Base-by-base conservation (phyloP, 2,113 vertebrate genomes). In the Pedetes capensis region DNA sequence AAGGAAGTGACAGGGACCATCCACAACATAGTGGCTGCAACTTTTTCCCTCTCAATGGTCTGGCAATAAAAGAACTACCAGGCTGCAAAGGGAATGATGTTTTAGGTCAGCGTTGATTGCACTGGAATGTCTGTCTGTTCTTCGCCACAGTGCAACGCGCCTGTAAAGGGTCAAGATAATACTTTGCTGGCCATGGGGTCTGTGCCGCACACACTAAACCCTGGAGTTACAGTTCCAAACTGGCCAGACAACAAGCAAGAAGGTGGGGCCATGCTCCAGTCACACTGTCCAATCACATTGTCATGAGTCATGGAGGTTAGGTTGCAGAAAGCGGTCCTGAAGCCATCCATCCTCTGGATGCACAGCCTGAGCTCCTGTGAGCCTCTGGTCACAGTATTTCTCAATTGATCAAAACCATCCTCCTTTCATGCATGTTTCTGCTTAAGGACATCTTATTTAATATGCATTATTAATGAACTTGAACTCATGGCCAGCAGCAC, bases 231-330 rank as follows among this genome's bases (percentile, higher is more conserved):
- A 44, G 49, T n/a, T 76, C 47, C 47, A n/a, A 5, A n/a, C 5
- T 29, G n/a, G 49, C 47, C 49, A 20, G 74, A 51, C 51, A 8
- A 51, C n/a, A n/a, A n/a, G n/a, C n/a, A n/a, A n/a, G n/a, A n/a
- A n/a, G n/a, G n/a, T n/a, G n/a, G n/a, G n/a, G n/a, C n/a, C n/a
- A n/a, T n/a, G n/a, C n/a, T 9, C 53, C 53, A 55, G 16, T 9
- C 53, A 55, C 17, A 55, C 53, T 16, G 9, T 16, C 9, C 53
- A 55, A 55, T 9, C 53, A 9, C 53, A 55, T 22, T 32, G 42
- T 44, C 29, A 0, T 25, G 22, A 1, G 9, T 63, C 49, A 4
- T 16, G n/a, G 83, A 0, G 2, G 49, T 57, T 32, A 9, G 5
- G 23, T 32, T 55, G 53, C 23, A 8, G n/a, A 27, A 49, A 42